Evolutionary conservation across 92 coral and sea anemone genomes (phyloP).

Genomic region (Nematostella vectensis): DNA sequence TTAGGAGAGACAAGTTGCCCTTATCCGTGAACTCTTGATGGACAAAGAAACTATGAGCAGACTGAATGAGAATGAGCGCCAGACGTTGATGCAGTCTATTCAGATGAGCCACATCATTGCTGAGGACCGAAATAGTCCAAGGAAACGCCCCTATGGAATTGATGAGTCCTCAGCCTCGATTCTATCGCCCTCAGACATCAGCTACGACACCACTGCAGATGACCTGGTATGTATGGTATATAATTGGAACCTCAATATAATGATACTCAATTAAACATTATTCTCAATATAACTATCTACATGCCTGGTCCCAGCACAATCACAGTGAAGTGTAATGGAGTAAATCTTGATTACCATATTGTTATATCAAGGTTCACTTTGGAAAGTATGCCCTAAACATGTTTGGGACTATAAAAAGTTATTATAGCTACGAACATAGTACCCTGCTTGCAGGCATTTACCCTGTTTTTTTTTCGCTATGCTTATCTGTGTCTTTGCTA

Average conservation of each 20-base stretch:
- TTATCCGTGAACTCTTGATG: slow-evolving; percentile 79
- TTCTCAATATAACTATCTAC: too few species aligned
- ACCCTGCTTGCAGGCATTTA: too few species aligned
- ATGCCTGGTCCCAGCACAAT: too few species aligned
- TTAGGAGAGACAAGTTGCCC: slow-evolving; percentile 94
- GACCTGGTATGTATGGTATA: slow-evolving; percentile 56
- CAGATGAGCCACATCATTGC: slow-evolving; percentile 80
- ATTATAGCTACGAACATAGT: too few species aligned
- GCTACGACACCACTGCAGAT: slow-evolving; percentile 87
- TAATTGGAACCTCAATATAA: neutral
- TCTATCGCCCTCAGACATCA: slow-evolving; percentile 86
- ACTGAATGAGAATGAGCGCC: slow-evolving; percentile 85
- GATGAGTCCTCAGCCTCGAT: slow-evolving; percentile 84
- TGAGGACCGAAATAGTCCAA: slow-evolving; percentile 67
- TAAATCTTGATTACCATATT: too few species aligned
- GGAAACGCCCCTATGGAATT: slow-evolving; percentile 56
- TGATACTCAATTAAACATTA: too few species aligned
- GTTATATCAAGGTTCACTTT: too few species aligned
- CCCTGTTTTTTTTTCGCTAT: too few species aligned
- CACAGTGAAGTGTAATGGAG: too few species aligned
- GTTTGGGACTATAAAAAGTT: too few species aligned
- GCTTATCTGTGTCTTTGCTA: too few species aligned
- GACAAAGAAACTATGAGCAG: slow-evolving; percentile 91
- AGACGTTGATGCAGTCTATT: slow-evolving; percentile 67
- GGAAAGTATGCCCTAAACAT: too few species aligned